A percentile compares a stretch with the other conserved stretches of the same genome.
These are phyloP conservation scores for Drosophila histrio DNA, from an alignment of 2,888 invertebrate species.

Conservation along the genomic window DNA sequence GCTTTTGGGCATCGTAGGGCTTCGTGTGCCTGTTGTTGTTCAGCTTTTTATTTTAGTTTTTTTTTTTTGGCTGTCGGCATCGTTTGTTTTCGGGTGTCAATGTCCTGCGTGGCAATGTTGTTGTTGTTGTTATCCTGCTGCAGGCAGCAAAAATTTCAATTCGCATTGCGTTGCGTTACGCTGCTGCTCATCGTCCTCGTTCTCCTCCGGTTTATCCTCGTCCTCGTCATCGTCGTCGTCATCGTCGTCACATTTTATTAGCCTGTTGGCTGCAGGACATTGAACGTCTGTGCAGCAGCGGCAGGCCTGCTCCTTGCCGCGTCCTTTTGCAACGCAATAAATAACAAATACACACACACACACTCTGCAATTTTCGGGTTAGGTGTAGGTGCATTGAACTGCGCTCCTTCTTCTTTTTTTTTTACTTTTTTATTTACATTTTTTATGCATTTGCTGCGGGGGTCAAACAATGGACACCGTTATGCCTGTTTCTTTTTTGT, in stretches of 20 bases:
- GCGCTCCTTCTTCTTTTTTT: slow-evolving; percentile 21
- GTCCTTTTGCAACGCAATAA: slow-evolving; percentile 74
- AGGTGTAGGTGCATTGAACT: slow-evolving; percentile 73
- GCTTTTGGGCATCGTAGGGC: slow-evolving; percentile 75
- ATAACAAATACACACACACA: slow-evolving; percentile 52
- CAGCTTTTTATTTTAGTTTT: slow-evolving; percentile 21
- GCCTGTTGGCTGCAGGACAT: slow-evolving; percentile 77
- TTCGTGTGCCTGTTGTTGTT: slow-evolving; percentile 50
- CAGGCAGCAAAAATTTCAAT: slow-evolving; percentile 61
- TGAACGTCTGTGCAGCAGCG: slow-evolving; percentile 69
- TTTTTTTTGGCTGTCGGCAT: slow-evolving; percentile 69
- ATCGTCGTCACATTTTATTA: slow-evolving; percentile 80
- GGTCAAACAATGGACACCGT: slow-evolving; percentile 64
- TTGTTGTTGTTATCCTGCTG: slow-evolving; percentile 45
- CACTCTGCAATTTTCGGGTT: slow-evolving; percentile 50
- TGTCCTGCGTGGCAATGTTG: slow-evolving; percentile 67
- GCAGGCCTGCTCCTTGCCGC: slow-evolving; percentile 50
- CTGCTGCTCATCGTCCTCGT: slow-evolving; percentile 16
- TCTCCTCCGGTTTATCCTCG: slow-evolving; percentile 4
- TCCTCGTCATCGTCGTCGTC: slow-evolving; percentile 23
- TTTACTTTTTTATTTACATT: too few relatives aligned
- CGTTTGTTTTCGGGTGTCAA: slow-evolving; percentile 77
- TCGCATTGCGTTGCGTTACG: slow-evolving; percentile 64
- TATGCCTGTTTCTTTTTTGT: slow-evolving; percentile 40
- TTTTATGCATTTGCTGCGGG: background rate